Conservation (phyloP, 2,888 invertebrate species). For the Athalia rosae region DNA sequence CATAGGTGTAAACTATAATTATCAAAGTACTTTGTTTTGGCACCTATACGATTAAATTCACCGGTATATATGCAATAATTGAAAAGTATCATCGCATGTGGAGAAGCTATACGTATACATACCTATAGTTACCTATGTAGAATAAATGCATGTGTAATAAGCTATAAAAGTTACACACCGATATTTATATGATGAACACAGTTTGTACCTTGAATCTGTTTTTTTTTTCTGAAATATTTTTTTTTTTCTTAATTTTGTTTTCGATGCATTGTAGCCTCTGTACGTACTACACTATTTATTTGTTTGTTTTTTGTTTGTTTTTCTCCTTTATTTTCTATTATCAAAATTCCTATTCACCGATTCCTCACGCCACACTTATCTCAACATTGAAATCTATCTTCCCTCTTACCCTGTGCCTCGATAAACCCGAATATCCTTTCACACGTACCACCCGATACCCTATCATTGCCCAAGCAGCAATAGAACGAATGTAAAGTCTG, state of each 20-base stretch:
- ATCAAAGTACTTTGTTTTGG: background rate
- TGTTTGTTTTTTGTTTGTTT: conserved; percentile 68
- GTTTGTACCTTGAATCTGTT: conserved; percentile 51
- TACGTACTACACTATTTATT: conserved; percentile 72
- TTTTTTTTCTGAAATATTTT: background rate
- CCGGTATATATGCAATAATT: background rate
- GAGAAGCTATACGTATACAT: background rate
- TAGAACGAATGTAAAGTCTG: conserved; percentile 92
- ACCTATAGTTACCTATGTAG: background rate
- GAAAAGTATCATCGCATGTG: conserved; percentile 24
- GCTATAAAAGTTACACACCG: conserved; percentile 38
- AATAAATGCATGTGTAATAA: conserved; percentile 44
- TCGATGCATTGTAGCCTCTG: conserved; percentile 65
- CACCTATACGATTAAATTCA: too few species aligned
- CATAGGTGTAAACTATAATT: background rate
- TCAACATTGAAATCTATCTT: conserved; percentile 40
- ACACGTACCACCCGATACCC: conserved; percentile 50
- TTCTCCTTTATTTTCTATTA: conserved; percentile 71
- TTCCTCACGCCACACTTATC: conserved; percentile 53
- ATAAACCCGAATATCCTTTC: conserved; percentile 32
- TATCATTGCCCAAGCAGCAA: conserved; percentile 77
- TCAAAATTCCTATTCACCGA: conserved; percentile 65
- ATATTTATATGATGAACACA: conserved; percentile 50
- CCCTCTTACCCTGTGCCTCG: conserved; percentile 42
- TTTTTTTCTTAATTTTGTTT: conserved; percentile 51